Conservation (phyloP, 2,888 invertebrate genomes). For the Halocaridina rubra region DNA sequence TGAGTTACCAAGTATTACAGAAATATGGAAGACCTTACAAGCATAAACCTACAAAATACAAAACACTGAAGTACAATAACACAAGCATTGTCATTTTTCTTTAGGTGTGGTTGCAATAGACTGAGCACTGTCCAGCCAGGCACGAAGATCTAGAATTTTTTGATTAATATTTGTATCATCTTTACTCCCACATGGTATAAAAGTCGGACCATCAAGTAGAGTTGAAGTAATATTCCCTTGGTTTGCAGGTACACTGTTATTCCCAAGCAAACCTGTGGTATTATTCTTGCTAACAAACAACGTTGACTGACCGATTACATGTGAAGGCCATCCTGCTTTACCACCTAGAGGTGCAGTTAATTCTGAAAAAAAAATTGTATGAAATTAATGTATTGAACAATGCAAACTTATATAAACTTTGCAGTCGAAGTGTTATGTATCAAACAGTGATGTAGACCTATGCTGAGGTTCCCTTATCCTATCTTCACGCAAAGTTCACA, state of each 20-base stretch:
- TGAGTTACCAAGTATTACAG: too few relatives aligned
- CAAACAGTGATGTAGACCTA: too few relatives aligned
- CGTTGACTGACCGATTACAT: slow-evolving; percentile 40
- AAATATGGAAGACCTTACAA: background rate
- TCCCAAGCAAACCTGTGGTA: background rate
- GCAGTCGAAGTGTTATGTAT: too few relatives aligned
- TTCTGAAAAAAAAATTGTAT: slow-evolving; percentile 14
- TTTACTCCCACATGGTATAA: background rate
- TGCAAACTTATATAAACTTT: background rate
- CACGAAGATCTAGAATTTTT: slow-evolving; percentile 40
- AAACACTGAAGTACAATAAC: too few relatives aligned
- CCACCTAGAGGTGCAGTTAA: slow-evolving; percentile 42
- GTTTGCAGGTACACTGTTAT: background rate
- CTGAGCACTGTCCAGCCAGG: slow-evolving; percentile 40
- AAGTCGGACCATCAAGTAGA: background rate
- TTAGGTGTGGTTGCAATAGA: slow-evolving; percentile 6
- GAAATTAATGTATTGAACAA: background rate
- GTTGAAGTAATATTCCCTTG: background rate
- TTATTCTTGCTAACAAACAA: slow-evolving; percentile 13
- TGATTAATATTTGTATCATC: slow-evolving; percentile 30
- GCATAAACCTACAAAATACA: background rate
- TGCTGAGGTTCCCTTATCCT: too few relatives aligned
- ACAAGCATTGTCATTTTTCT: background rate
- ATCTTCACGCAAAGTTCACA: too few relatives aligned
- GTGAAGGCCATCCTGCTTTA: slow-evolving; percentile 35